phyloP scores from a whole-genome alignment of 2,113 vertebrate species.

The Erythrocercus mccallii region DNA sequence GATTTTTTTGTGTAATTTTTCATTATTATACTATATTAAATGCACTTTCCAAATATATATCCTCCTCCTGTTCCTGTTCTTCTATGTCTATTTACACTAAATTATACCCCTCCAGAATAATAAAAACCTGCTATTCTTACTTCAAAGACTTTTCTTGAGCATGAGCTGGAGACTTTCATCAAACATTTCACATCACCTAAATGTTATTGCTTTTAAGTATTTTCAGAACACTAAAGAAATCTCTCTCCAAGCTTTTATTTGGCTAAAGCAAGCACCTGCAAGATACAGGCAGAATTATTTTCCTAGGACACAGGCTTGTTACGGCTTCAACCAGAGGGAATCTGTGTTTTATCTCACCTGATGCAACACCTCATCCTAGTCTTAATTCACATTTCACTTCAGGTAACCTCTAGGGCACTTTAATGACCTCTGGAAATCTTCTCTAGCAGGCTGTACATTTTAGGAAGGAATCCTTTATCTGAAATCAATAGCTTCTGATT shows the following conservation, averaged over 20 bases:
- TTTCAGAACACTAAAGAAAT: background rate
- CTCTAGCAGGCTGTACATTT: slow-evolving; percentile 17
- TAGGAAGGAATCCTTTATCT: background rate
- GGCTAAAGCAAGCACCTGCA: background rate
- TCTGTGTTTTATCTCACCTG: slow-evolving; percentile 42
- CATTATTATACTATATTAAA: slow-evolving; percentile 10
- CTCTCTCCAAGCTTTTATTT: background rate
- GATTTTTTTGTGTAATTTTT: background rate
- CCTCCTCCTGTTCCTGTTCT: background rate
- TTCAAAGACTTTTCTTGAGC: slow-evolving; percentile 25
- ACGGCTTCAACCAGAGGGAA: background rate
- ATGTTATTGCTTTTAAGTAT: background rate
- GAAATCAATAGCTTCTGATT: slow-evolving; percentile 10
- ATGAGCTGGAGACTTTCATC: background rate
- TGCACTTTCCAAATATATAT: background rate
- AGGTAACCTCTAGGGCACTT: slow-evolving; percentile 1
- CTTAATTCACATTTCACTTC: slow-evolving; percentile 33
- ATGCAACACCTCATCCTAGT: background rate
- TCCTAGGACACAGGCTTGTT: background rate
- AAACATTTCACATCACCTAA: background rate
- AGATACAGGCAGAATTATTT: background rate
- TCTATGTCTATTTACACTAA: background rate
- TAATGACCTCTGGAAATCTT: slow-evolving; percentile 37
- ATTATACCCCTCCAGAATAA: slow-evolving; percentile 6
- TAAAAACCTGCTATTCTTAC: slow-evolving; percentile 24